Conservation (phyloP, 2,113 vertebrate species). For the Ceyx melanurus region DNA sequence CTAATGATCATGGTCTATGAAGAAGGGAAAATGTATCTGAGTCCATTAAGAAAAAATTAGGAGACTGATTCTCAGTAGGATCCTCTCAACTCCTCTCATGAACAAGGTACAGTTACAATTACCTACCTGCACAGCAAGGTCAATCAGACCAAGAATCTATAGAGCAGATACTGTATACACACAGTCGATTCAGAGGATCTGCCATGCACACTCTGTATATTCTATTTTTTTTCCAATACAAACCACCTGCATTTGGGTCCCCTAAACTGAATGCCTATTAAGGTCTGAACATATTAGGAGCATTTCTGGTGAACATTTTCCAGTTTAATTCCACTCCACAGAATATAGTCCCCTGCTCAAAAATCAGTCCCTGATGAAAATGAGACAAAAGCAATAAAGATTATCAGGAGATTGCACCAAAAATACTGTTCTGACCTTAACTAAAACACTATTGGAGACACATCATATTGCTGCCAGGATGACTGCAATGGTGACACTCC, state of each 20-base stretch:
- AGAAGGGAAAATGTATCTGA: neutral
- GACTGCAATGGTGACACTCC: neutral
- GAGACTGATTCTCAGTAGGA: neutral
- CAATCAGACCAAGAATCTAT: neutral
- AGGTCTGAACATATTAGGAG: neutral
- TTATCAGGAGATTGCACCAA: neutral
- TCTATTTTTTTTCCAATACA: neutral
- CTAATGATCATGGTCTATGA: neutral
- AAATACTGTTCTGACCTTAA: neutral
- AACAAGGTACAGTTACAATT: neutral
- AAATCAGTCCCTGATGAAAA: neutral
- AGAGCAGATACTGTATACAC: neutral
- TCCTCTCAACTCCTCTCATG: neutral
- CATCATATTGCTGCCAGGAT: accelerated
- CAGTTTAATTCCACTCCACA: neutral
- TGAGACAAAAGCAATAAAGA: neutral
- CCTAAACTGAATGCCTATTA: neutral
- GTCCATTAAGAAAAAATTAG: neutral
- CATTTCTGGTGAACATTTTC: neutral
- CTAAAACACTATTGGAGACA: neutral
- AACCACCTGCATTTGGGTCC: neutral
- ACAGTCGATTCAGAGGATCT: neutral
- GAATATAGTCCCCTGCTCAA: neutral
- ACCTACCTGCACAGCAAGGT: neutral
- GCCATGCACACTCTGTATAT: neutral